These are phyloP conservation scores for Schizopygopsis pylzovi DNA, from an alignment of 2,797 vertebrate species.

Conservation along the genomic window DNA sequence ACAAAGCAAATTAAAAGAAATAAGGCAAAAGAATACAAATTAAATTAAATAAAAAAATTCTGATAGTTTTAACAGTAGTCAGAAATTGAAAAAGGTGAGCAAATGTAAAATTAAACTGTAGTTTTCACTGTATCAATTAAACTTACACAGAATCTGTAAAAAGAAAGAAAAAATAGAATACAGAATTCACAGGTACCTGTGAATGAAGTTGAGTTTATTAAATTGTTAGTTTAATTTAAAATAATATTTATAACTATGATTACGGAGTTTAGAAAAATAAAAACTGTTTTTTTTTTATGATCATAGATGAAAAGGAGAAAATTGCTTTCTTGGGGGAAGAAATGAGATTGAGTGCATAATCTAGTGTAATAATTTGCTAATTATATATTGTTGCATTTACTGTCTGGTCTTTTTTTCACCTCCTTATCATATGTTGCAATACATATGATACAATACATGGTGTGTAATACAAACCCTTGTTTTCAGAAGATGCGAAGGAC, in stretches of 20 bases:
- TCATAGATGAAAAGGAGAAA: too few relatives aligned
- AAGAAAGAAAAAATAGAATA: too few relatives aligned
- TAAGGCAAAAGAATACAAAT: too few relatives aligned
- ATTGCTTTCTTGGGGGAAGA: background rate
- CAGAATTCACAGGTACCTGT: too few relatives aligned
- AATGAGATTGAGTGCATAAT: background rate
- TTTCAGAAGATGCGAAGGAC: constrained; percentile 69
- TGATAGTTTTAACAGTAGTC: background rate
- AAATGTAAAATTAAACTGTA: background rate
- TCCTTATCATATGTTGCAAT: too few relatives aligned
- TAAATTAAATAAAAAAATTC: too few relatives aligned
- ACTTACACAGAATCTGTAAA: too few relatives aligned
- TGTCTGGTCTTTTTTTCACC: too few relatives aligned
- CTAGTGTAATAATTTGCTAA: too few relatives aligned
- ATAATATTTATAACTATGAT: background rate
- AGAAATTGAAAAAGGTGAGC: background rate
- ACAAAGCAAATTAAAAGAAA: background rate
- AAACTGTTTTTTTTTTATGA: background rate
- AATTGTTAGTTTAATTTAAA: too few relatives aligned
- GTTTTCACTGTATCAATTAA: background rate
- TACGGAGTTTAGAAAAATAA: background rate
- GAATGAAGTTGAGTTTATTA: too few relatives aligned
- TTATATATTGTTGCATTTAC: too few relatives aligned
- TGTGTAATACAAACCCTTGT: constrained; percentile 14
- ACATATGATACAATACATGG: background rate